Conservation (phyloP, 2,113 vertebrate species). For the Bubo blakistoni region DNA sequence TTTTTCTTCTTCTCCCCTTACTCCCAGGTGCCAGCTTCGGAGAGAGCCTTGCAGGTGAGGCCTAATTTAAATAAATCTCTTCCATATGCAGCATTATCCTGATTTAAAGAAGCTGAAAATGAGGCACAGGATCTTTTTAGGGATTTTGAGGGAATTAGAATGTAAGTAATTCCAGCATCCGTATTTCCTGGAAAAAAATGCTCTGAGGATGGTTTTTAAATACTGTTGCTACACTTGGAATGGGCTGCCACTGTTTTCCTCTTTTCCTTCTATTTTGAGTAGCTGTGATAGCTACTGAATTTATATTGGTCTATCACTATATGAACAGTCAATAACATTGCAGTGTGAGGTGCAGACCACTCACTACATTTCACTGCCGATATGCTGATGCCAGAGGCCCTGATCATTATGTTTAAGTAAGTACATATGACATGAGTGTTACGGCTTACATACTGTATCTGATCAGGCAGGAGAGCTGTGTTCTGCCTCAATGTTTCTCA, state of each 20-base stretch:
- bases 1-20: neutral
- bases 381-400: slow-evolving; percentile 12
- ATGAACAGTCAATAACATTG: neutral
- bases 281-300: neutral
- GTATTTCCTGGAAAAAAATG: neutral
- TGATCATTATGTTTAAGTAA: neutral
- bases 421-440: neutral
- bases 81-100: neutral
- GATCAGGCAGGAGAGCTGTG: neutral
- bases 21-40: neutral
- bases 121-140: neutral
- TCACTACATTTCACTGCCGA: neutral
- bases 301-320: neutral
- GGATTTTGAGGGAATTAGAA: neutral
- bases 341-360: neutral
- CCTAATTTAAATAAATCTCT: neutral
- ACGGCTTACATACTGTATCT: neutral
- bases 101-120: neutral
- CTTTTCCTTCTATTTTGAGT: neutral
- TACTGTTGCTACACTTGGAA: neutral
- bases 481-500: neutral
- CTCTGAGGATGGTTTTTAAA: neutral
- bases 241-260: neutral
- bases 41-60: neutral
- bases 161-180: neutral